These are phyloP conservation scores for Ivindomyrus marchei DNA, from an alignment of 2,113 vertebrate genomes.

Conservation along the genomic window DNA sequence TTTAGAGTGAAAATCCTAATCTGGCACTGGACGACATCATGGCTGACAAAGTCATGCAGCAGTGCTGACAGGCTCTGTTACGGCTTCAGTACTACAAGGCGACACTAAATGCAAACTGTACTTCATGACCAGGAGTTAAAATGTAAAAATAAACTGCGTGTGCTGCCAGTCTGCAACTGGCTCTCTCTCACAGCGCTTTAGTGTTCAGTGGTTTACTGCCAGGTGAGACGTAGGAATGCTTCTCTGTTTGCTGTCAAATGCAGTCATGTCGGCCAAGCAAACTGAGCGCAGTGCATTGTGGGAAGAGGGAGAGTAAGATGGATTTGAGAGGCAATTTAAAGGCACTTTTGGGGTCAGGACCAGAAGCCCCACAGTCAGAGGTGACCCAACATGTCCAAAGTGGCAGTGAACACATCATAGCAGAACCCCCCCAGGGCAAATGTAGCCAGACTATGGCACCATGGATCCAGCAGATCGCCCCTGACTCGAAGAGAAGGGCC, in stretches of 20 bases:
- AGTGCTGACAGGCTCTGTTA: neutral
- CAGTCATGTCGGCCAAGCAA: neutral
- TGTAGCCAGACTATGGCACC: neutral
- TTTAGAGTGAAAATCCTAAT: neutral
- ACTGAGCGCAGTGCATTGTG: neutral
- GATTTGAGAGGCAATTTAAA: neutral
- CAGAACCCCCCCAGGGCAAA: neutral
- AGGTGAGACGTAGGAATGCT: neutral
- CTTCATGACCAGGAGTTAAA: neutral
- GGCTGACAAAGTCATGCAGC: neutral
- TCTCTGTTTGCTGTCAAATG: neutral
- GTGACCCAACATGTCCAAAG: neutral
- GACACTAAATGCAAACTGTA: neutral
- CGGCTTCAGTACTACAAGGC: neutral
- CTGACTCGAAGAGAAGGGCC: neutral
- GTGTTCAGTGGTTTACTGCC: neutral
- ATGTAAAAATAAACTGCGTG: neutral
- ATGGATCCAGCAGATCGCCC: neutral
- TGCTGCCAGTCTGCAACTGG: neutral
- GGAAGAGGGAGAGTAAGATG: neutral
- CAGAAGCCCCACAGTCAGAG: neutral
- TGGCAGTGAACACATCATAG: neutral
- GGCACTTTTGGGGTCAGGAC: slow-evolving; percentile 7
- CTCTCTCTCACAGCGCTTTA: neutral
- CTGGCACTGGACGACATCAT: neutral